Evolutionary conservation across 2,113 vertebrate genomes (phyloP), one percentile per base, ranked within the genome.

Genomic region (Pseudorhombus dupliciocellatus): DNA sequence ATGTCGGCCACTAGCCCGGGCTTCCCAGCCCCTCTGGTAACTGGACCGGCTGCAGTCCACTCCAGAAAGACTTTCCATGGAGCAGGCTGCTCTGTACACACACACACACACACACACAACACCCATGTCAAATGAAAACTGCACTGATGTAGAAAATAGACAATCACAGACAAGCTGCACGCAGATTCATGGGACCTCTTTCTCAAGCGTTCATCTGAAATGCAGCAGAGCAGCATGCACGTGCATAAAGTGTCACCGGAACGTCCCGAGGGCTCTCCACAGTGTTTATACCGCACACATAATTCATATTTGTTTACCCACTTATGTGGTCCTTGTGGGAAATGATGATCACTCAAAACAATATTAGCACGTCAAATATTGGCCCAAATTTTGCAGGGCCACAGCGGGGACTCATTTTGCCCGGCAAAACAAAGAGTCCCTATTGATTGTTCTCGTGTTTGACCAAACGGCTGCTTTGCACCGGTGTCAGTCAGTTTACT

Each of bases 281-380:
- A 84, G 66, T 80, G 85, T 89, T 86, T 80, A 67, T 69, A 75
- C 66, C 28, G 46, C 80, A 74, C 77, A 77, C 76, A 88, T 75
- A 68, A 87, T 84, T 84, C 78, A 73, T 63, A 79, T 89, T 90
- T 88, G 87, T 89, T 89, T 89, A 85, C 84, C 66, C 80, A 86
- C 81, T 88, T 83, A 78, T 87, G 75, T 77, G 77, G 62, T 60
- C 75, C 86, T 64, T 67, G 56, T 83, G 84, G 89, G 73, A 70
- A 84, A 85, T 75, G 86, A 81, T 67, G 77, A 88, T 88, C 84
- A 88, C 87, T 90, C 87, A 84, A 80, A 83, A 85, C 82, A 84
- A 82, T 81, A 88, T 90, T 88, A 86, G 84, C 84, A 86, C 68
- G 66, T 88, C 84, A 91, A 90, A 91, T 84, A 88, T 87, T 87